Evolutionary conservation across 2,888 invertebrate species (phyloP).

Genomic region (Atrina japonica): DNA sequence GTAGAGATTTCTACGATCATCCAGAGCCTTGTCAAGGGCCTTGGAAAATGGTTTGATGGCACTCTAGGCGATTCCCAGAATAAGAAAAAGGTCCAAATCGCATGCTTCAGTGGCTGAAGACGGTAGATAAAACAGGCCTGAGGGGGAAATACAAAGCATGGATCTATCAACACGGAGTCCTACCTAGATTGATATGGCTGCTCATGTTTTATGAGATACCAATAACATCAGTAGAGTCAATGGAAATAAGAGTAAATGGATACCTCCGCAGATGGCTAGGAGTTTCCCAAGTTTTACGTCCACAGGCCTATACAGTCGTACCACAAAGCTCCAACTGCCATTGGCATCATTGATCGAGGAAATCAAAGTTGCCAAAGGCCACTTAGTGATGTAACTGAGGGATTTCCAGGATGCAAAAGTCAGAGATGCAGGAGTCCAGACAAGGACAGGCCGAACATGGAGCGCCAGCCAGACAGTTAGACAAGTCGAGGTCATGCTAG

Average conservation of each 20-base stretch:
- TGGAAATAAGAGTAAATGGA: neutral
- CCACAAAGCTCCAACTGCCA: slow-evolving; percentile 1
- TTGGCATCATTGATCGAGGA: slow-evolving; percentile 3
- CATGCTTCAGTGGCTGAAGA: neutral
- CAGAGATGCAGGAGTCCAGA: slow-evolving; percentile 25
- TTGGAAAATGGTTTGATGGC: slow-evolving; percentile 35
- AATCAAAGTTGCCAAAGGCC: neutral
- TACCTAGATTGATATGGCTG: slow-evolving; percentile 22
- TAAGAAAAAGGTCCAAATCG: neutral
- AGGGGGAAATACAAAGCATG: slow-evolving; percentile 31
- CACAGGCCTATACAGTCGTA: neutral
- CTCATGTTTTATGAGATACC: slow-evolving; percentile 10
- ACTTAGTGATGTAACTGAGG: neutral
- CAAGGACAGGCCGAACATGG: slow-evolving; percentile 35
- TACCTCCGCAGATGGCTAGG: neutral
- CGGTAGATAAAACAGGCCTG: slow-evolving; percentile 5
- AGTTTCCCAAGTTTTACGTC: slow-evolving; percentile 6
- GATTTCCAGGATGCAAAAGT: slow-evolving; percentile 25
- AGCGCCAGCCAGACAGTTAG: neutral
- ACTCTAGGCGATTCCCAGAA: slow-evolving; percentile 11
- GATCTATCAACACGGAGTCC: slow-evolving; percentile 16
- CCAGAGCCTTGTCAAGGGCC: slow-evolving; percentile 29
- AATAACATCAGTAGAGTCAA: slow-evolving; percentile 2
- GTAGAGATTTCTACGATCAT: slow-evolving; percentile 3
- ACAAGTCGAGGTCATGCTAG: slow-evolving; percentile 1